phyloP scores from a whole-genome alignment of 2,797 vertebrate genomes.

The Nannoperca obscura region DNA sequence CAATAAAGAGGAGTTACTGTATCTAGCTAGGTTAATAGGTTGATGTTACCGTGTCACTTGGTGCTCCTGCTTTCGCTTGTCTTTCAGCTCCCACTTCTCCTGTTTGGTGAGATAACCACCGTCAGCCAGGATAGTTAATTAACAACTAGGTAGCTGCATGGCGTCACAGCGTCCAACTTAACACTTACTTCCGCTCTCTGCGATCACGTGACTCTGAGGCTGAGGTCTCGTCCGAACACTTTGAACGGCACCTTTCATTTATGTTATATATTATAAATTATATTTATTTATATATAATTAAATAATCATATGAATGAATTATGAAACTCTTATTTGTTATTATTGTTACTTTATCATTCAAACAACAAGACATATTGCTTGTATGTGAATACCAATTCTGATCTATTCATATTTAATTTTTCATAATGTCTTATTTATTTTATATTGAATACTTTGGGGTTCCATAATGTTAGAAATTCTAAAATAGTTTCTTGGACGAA shows the following conservation, averaged over 20 bases:
- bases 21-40: background rate
- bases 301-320: background rate
- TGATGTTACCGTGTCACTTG: background rate
- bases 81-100: slow-evolving; percentile 24
- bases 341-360: background rate
- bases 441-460: too few relatives aligned
- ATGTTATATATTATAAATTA: background rate
- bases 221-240: background rate
- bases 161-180: too few relatives aligned
- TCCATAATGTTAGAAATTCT: too few relatives aligned
- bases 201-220: slow-evolving; percentile 20
- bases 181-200: background rate
- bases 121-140: background rate
- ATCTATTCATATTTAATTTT: background rate
- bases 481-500: too few relatives aligned
- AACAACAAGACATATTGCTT: too few relatives aligned
- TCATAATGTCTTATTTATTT: too few relatives aligned
- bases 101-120: background rate
- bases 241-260: background rate
- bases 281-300: background rate
- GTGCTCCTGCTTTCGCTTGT: background rate
- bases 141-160: background rate
- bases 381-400: too few relatives aligned
- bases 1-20: background rate
- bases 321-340: background rate